phyloP scores from a whole-genome alignment of 2,797 vertebrate genomes.

The Pogoniulus pusillus region DNA sequence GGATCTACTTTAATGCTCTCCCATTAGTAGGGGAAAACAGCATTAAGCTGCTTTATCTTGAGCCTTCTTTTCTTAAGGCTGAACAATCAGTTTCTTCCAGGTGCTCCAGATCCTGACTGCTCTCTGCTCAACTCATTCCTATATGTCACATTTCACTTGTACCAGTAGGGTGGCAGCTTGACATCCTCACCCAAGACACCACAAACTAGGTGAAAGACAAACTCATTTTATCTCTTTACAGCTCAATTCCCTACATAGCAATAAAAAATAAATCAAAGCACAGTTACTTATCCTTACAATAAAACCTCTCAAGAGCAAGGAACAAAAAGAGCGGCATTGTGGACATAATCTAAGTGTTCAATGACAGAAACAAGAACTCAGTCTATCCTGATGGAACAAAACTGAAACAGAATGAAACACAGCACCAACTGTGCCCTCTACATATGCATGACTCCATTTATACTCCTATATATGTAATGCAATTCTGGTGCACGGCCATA shows the following conservation, averaged over 20 bases:
- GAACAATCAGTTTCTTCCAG: not conserved
- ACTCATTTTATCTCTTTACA: not conserved
- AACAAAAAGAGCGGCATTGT: not conserved
- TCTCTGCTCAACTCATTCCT: not conserved
- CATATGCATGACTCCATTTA: not conserved
- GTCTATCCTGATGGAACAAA: not conserved
- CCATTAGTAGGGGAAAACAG: not conserved
- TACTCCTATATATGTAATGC: not conserved
- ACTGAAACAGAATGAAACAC: not conserved
- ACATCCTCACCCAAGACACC: not conserved
- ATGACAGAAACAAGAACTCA: not conserved
- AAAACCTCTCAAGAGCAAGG: not conserved
- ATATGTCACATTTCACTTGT: not conserved
- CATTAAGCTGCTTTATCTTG: not conserved
- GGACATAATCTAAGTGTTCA: not conserved
- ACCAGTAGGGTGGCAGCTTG: not conserved
- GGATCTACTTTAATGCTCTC: not conserved
- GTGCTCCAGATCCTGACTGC: not conserved
- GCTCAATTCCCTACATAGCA: not conserved
- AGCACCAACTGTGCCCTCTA: not conserved
- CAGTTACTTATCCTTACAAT: not conserved
- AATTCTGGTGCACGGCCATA: not conserved
- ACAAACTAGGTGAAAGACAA: not conserved
- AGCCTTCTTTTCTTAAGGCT: not conserved
- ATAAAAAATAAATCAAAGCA: not conserved